A percentile compares a stretch with the other conserved stretches of the same genome.
Evolutionary conservation across 2,888 invertebrate species (phyloP).

Genomic region (Chelonus formosanus): DNA sequence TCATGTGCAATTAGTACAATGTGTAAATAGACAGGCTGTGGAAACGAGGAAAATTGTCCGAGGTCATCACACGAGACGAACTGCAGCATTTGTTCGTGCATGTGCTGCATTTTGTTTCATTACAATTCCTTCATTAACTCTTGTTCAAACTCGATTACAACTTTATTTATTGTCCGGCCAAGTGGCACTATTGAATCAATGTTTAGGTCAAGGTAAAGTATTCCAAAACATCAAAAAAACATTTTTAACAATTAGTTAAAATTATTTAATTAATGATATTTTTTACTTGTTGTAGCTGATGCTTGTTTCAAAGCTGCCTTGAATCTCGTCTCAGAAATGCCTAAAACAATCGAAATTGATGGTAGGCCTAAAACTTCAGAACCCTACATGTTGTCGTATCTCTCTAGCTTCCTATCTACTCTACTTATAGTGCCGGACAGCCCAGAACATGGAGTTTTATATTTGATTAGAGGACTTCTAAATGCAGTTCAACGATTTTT

Average conservation of each 20-base stretch:
- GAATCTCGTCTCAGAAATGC: constrained; percentile 80
- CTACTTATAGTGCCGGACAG: constrained; percentile 86
- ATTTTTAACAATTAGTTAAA: background rate
- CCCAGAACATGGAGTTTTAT: constrained; percentile 86
- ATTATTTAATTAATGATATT: no score
- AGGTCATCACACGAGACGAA: constrained; percentile 80
- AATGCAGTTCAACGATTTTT: constrained; percentile 82
- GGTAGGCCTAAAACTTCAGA: constrained; percentile 80
- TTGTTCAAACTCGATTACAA: constrained; percentile 80
- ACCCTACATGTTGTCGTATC: constrained; percentile 74
- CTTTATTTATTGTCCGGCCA: constrained; percentile 89
- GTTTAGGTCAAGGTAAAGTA: constrained; percentile 84
- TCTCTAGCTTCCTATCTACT: constrained; percentile 83
- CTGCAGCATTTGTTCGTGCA: constrained; percentile 87
- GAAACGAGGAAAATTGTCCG: constrained; percentile 74
- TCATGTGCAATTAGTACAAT: constrained; percentile 84
- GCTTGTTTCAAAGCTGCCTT: constrained; percentile 92
- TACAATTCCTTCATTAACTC: constrained; percentile 93
- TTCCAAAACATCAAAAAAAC: no score
- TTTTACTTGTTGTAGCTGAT: constrained; percentile 74
- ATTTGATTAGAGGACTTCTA: constrained; percentile 80
- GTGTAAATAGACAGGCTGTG: constrained; percentile 82
- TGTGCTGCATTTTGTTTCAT: constrained; percentile 96
- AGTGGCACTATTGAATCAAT: constrained; percentile 87
- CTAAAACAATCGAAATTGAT: constrained; percentile 75